Percentiles rank a stretch among this genome's conserved stretches.
Evolutionary conservation across 2,113 vertebrate species (phyloP).

Genomic region (Psephotus haematonotus): DNA sequence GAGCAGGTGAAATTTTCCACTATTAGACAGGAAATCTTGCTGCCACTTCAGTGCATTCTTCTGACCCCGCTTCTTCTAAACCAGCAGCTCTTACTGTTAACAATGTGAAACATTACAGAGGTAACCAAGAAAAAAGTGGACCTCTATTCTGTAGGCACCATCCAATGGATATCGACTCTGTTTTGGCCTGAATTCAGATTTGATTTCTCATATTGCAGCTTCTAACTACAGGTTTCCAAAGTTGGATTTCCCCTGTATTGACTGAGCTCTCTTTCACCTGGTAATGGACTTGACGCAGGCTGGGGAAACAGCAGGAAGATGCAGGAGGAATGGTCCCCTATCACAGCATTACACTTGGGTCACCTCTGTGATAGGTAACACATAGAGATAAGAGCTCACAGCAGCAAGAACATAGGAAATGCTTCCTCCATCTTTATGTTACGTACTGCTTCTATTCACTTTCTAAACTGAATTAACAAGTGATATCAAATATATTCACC

Average conservation of each 20-base stretch:
- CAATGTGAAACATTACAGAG: neutral
- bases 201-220: neutral
- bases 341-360: neutral
- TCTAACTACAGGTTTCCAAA: neutral
- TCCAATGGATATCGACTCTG: neutral
- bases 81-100: neutral
- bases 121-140: neutral
- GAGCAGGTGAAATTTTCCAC: neutral
- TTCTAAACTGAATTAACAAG: neutral
- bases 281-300: neutral
- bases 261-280: neutral
- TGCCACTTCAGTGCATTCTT: neutral
- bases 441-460: neutral
- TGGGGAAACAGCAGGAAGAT: neutral
- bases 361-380: neutral
- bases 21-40: neutral
- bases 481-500: neutral
- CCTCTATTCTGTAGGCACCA: neutral
- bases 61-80: neutral
- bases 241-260: neutral
- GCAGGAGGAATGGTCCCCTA: neutral
- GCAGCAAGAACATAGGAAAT: neutral
- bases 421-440: neutral
- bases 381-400: neutral
- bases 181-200: neutral